Evolutionary conservation across 2,113 vertebrate genomes (phyloP).

Genomic region (Sylvia atricapilla): DNA sequence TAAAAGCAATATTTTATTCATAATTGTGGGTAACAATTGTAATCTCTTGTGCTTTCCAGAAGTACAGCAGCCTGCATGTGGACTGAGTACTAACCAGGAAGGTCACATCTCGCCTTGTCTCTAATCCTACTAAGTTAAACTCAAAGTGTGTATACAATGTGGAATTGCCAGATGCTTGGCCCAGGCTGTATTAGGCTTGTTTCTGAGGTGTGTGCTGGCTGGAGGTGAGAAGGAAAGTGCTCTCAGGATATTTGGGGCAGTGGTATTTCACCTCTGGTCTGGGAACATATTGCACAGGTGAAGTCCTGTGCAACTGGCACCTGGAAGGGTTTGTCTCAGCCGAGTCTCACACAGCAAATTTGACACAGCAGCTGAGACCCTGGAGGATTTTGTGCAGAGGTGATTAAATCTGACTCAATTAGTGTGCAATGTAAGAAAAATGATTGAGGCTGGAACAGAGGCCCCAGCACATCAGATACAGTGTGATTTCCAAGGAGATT

Average conservation of each 20-base stretch:
- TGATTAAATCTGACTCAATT: background rate
- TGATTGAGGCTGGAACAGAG: background rate
- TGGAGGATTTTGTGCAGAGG: background rate
- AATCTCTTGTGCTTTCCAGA: conserved; percentile 1
- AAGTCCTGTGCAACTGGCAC: background rate
- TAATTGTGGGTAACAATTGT: background rate
- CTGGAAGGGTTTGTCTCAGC: background rate
- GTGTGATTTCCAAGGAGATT: background rate
- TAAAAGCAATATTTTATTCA: conserved; percentile 59
- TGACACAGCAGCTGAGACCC: background rate
- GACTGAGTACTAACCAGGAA: background rate
- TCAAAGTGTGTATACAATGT: background rate
- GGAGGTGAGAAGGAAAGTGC: background rate
- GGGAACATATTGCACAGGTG: background rate
- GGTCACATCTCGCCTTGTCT: background rate
- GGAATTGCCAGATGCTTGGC: background rate
- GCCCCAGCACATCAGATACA: background rate
- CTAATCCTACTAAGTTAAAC: background rate
- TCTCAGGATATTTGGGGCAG: background rate
- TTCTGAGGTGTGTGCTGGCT: background rate
- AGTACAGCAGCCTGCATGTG: background rate
- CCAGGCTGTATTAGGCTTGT: background rate
- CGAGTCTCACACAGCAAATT: background rate
- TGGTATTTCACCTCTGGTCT: background rate
- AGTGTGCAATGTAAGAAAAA: background rate